phyloP scores from a whole-genome alignment of 2,113 vertebrate genomes.

The Hirundichthys speculiger region DNA sequence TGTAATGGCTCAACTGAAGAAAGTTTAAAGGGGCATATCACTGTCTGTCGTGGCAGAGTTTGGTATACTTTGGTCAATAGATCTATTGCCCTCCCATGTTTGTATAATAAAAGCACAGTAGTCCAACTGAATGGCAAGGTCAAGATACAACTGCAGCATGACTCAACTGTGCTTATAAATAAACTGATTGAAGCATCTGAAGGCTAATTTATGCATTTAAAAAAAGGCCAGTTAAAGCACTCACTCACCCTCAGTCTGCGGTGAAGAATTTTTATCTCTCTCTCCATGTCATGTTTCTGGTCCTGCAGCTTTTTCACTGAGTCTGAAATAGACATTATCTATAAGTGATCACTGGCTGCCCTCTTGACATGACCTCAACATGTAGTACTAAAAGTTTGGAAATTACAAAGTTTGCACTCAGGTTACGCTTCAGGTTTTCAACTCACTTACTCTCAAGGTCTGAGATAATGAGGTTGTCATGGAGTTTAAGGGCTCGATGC shows the following conservation, averaged over 20 bases:
- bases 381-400: background rate
- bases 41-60: too few species aligned
- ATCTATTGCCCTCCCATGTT: too few species aligned
- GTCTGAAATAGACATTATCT: slow-evolving; percentile 74
- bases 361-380: background rate
- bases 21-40: too few species aligned
- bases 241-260: slow-evolving; percentile 87
- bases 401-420: background rate
- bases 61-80: too few species aligned
- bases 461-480: slow-evolving; percentile 95
- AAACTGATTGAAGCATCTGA: too few species aligned
- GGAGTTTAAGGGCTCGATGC: slow-evolving; percentile 94
- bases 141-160: too few species aligned
- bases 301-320: slow-evolving; percentile 96
- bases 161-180: too few species aligned
- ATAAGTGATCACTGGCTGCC: background rate
- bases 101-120: too few species aligned
- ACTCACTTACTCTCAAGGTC: slow-evolving; percentile 91
- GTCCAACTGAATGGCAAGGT: too few species aligned
- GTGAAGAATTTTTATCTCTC: slow-evolving; percentile 96
- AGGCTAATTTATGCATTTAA: too few species aligned
- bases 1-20: too few species aligned
- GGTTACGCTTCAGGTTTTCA: background rate
- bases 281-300: slow-evolving; percentile 96
- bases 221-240: background rate